phyloP scores from a whole-genome alignment of 2,113 vertebrate genomes.

The Zosterops japonicus region DNA sequence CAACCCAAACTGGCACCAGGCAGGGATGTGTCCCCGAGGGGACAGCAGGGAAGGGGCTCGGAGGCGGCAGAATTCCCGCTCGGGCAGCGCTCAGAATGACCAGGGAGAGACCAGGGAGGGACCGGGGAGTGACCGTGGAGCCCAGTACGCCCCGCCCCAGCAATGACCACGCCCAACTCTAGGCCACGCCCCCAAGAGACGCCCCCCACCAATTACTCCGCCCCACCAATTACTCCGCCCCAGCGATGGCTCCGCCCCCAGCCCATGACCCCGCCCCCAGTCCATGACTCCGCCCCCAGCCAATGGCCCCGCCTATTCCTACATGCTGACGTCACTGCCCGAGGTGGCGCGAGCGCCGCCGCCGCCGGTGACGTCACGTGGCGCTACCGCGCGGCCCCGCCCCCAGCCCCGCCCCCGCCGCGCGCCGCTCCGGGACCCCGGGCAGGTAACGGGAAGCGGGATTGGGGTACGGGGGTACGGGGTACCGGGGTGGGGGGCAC shows the following conservation, averaged over 20 bases:
- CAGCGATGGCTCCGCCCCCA: rapidly evolving
- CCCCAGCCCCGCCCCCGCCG: neutral
- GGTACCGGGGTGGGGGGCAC: rapidly evolving
- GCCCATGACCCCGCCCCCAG: rapidly evolving
- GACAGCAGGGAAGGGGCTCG: rapidly evolving
- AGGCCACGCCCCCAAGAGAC: neutral
- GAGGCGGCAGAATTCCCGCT: rapidly evolving
- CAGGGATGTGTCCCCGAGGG: neutral
- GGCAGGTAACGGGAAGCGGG: neutral
- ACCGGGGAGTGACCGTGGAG: too few species aligned
- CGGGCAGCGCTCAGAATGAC: rapidly evolving
- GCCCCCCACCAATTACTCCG: too few species aligned
- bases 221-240: too few species aligned
- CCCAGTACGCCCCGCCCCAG: too few species aligned
- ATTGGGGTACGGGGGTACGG: rapidly evolving
- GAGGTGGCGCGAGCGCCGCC: neutral
- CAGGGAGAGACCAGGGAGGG: too few species aligned
- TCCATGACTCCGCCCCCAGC: rapidly evolving
- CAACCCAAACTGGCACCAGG: neutral
- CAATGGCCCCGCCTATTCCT: too few species aligned
- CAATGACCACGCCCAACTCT: rapidly evolving
- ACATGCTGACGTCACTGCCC: neutral
- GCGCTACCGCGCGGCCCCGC: neutral
- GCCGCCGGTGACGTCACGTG: conserved; percentile 11
- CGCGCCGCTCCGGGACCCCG: neutral